Evolutionary conservation across 2,797 vertebrate genomes (phyloP).

Genomic region (Eospalax fontanierii): DNA sequence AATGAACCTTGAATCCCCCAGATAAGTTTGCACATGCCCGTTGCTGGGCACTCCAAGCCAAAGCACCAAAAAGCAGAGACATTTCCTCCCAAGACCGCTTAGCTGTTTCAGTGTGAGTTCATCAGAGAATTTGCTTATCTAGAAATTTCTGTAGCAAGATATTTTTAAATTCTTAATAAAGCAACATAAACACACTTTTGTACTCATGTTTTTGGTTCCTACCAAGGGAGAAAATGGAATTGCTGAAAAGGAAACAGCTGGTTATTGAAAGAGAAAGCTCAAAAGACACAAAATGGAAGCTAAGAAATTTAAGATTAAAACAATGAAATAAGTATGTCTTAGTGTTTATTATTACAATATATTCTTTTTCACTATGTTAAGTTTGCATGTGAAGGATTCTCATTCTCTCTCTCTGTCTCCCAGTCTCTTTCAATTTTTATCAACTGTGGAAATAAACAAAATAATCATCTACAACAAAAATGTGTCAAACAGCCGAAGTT

Average conservation of each 20-base stretch:
- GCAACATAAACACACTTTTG: neutral
- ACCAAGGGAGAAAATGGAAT: neutral
- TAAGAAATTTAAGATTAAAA: constrained; percentile 10
- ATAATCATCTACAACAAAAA: neutral
- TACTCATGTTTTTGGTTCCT: neutral
- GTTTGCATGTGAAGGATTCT: neutral
- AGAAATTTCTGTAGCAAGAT: neutral
- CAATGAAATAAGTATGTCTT: neutral
- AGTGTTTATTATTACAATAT: neutral
- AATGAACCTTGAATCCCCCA: neutral
- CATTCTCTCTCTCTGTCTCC: neutral
- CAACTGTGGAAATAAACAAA: neutral
- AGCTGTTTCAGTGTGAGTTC: neutral
- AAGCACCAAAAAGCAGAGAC: neutral
- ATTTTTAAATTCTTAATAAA: neutral
- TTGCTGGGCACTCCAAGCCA: neutral
- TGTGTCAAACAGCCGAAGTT: neutral
- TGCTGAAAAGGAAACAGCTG: neutral
- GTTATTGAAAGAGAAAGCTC: neutral
- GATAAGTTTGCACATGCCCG: neutral
- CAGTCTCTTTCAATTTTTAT: neutral
- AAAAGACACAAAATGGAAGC: neutral
- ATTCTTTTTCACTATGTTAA: neutral
- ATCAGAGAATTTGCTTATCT: neutral
- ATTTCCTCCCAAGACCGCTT: neutral